These are phyloP conservation scores for Rhabdomys pumilio DNA, from an alignment of 2,797 vertebrate genomes.

Conservation along the genomic window DNA sequence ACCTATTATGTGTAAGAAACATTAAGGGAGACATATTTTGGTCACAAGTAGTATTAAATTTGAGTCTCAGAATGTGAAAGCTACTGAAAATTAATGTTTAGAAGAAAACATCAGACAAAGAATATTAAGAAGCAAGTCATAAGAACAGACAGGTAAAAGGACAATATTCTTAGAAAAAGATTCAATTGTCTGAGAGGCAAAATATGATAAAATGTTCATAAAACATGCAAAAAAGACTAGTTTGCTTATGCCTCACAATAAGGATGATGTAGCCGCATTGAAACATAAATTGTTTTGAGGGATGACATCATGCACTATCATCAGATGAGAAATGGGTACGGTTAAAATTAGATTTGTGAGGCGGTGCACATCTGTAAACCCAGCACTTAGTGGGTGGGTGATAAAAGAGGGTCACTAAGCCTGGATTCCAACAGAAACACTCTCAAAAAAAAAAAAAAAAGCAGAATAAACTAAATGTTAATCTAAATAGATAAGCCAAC, in stretches of 20 bases:
- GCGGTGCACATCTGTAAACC: background rate
- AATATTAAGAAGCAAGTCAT: background rate
- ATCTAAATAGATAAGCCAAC: conserved; percentile 31
- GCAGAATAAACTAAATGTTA: background rate
- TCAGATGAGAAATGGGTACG: conserved; percentile 28
- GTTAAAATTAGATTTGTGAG: background rate
- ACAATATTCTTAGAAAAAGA: background rate
- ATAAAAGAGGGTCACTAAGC: background rate
- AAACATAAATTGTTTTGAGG: conserved; percentile 15
- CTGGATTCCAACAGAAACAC: background rate
- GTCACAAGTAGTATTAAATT: background rate
- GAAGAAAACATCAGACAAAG: conserved; percentile 34
- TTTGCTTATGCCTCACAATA: background rate
- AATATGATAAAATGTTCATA: conserved; percentile 10
- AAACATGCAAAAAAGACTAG: conserved; percentile 15
- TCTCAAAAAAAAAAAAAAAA: background rate
- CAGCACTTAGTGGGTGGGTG: background rate
- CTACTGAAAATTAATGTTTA: background rate
- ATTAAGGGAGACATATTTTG: background rate
- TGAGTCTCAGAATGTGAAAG: background rate
- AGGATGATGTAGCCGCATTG: background rate
- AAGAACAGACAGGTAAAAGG: background rate
- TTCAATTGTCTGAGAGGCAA: background rate
- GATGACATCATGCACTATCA: background rate
- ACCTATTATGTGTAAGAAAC: background rate